These are phyloP conservation scores for Macaria notata DNA, from an alignment of 2,888 invertebrate species.

Conservation along the genomic window DNA sequence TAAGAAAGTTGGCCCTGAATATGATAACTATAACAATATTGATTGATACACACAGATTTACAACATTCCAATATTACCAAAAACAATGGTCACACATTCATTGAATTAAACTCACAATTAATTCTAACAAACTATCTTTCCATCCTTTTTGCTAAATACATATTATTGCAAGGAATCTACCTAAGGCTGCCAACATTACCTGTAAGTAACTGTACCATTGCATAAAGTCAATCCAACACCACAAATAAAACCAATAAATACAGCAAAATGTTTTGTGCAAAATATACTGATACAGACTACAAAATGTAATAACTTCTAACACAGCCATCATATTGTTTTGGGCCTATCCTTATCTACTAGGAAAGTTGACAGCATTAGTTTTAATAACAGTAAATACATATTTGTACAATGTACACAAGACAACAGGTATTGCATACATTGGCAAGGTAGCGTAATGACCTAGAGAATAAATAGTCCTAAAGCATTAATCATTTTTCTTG, in stretches of 20 bases:
- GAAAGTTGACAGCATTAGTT: neutral
- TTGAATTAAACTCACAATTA: slow-evolving; percentile 1
- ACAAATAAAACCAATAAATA: neutral
- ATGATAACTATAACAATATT: neutral
- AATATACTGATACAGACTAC: neutral
- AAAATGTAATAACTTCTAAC: neutral
- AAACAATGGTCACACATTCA: slow-evolving; percentile 4
- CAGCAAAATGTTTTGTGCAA: neutral
- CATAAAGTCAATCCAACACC: neutral
- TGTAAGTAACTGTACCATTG: neutral
- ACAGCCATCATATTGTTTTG: neutral
- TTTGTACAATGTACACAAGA: slow-evolving; percentile 9
- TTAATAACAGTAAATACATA: slow-evolving; percentile 9
- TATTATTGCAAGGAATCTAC: neutral
- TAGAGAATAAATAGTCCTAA: neutral
- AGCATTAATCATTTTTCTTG: slow-evolving; percentile 72
- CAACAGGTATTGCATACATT: neutral
- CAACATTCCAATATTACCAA: slow-evolving; percentile 16
- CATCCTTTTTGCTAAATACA: neutral
- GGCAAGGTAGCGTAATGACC: slow-evolving; percentile 16
- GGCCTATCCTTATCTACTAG: neutral
- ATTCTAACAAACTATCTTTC: neutral
- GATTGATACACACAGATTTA: slow-evolving; percentile 3
- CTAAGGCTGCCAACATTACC: neutral
- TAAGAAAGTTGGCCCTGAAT: neutral